Evolutionary conservation across 2,797 vertebrate species (phyloP).

Genomic region (Buphagus erythrorhynchus): DNA sequence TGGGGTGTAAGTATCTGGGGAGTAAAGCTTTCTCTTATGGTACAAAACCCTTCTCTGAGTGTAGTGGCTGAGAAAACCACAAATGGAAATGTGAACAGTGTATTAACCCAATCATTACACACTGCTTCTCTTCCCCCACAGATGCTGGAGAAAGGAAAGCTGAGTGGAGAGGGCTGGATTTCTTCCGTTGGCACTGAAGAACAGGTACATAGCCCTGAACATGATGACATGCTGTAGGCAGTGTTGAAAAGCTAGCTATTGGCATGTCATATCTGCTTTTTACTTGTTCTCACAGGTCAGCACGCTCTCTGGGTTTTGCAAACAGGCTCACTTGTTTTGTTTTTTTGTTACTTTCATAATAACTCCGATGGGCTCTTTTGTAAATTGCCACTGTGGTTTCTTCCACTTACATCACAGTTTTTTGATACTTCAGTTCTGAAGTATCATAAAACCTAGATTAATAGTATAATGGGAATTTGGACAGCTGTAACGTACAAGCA

Average conservation of each 20-base stretch:
- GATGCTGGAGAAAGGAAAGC: not conserved
- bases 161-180: not conserved
- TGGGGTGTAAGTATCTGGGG: not conserved
- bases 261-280: not conserved
- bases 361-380: not conserved
- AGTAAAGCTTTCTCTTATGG: not conserved
- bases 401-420: conserved; percentile 9
- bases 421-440: conserved; percentile 44
- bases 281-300: not conserved
- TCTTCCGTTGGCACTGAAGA: not conserved
- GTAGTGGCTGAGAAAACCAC: not conserved
- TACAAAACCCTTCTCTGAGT: not conserved
- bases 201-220: not conserved
- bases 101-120: not conserved
- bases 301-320: not conserved
- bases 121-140: not conserved
- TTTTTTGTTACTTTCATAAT: not conserved
- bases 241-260: not conserved
- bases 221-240: not conserved
- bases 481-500: conserved; percentile 34
- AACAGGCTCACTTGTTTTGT: not conserved
- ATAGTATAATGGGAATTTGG: conserved; percentile 39
- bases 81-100: not conserved
- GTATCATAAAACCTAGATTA: conserved; percentile 32
- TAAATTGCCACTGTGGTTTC: conserved; percentile 16